A percentile compares a stretch with the other conserved stretches of the same genome.
phyloP scores from a whole-genome alignment of 2,888 invertebrate genomes.

The Metacarcinus magister region DNA sequence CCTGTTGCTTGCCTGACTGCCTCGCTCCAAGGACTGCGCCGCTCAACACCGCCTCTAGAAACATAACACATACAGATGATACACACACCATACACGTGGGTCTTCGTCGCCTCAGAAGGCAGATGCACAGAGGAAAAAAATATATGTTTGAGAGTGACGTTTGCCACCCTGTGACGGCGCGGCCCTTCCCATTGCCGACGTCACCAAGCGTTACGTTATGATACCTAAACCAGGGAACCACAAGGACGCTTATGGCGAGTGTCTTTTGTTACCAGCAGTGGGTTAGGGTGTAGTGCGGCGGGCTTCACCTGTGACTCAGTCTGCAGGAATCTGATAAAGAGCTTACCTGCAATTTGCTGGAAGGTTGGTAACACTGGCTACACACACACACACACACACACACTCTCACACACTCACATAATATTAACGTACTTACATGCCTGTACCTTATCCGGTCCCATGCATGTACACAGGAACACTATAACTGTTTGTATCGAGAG shows the following conservation, averaged over 20 bases:
- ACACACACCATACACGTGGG: neutral
- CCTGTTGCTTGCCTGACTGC: neutral
- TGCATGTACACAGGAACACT: conserved; percentile 30
- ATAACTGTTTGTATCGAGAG: neutral
- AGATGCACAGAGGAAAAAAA: neutral
- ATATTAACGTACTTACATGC: neutral
- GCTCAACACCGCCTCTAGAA: neutral
- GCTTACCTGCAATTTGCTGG: conserved; percentile 66
- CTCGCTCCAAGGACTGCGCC: neutral
- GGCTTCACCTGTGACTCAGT: conserved; percentile 71
- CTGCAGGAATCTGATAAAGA: conserved; percentile 70
- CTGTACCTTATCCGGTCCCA: neutral
- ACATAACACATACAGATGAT: neutral
- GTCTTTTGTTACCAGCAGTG: conserved; percentile 58
- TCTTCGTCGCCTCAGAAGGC: neutral
- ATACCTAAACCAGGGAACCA: conserved; percentile 34
- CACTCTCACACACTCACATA: conserved; percentile 45
- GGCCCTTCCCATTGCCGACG: conserved; percentile 28
- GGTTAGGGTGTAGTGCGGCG: conserved; percentile 75
- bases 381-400: conserved; percentile 55
- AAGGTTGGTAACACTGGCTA: conserved; percentile 47
- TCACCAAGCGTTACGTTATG: conserved; percentile 38
- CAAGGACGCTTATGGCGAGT: conserved; percentile 58
- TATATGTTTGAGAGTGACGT: neutral
- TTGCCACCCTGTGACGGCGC: conserved; percentile 28